Evolutionary conservation across 2,113 vertebrate genomes (phyloP).

Genomic region (Poeciliopsis occidentalis): DNA sequence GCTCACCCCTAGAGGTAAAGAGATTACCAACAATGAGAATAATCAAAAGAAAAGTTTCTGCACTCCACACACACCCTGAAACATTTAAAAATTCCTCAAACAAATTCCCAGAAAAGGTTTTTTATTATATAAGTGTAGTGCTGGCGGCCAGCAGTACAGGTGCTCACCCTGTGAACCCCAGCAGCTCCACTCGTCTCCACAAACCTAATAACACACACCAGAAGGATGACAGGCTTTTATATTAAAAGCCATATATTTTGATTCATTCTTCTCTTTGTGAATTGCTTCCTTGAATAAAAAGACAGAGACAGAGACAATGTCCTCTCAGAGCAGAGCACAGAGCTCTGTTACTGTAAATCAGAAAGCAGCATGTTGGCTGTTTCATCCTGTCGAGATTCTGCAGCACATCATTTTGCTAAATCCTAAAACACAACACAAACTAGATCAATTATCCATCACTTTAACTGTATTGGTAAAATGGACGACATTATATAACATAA

Average conservation of each 20-base stretch:
- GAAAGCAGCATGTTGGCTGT: conserved; percentile 10
- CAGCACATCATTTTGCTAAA: neutral
- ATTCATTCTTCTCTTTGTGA: conserved; percentile 84
- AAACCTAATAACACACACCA: conserved; percentile 89
- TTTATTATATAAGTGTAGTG: conserved; percentile 83
- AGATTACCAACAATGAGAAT: conserved; percentile 85
- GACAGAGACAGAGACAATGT: neutral
- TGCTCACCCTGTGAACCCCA: conserved; percentile 83
- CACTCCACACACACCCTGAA: conserved; percentile 65
- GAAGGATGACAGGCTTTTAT: conserved; percentile 80
- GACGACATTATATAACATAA: neutral
- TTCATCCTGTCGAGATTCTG: neutral
- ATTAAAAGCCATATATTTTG: conserved; percentile 90
- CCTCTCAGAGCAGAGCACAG: conserved; percentile 3
- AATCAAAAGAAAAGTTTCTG: conserved; percentile 82
- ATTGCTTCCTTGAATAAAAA: conserved; percentile 41
- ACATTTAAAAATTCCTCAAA: conserved; percentile 69
- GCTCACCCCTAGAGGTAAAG: conserved; percentile 79
- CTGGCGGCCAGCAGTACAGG: conserved; percentile 53
- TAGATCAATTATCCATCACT: neutral
- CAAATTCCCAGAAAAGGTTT: conserved; percentile 86
- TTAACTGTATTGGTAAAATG: neutral
- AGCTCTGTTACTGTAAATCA: conserved; percentile 14
- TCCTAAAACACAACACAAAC: neutral
- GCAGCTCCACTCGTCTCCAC: conserved; percentile 72